phyloP scores from a whole-genome alignment of 2,797 vertebrate species.

The Enteromius fasciolatus region DNA sequence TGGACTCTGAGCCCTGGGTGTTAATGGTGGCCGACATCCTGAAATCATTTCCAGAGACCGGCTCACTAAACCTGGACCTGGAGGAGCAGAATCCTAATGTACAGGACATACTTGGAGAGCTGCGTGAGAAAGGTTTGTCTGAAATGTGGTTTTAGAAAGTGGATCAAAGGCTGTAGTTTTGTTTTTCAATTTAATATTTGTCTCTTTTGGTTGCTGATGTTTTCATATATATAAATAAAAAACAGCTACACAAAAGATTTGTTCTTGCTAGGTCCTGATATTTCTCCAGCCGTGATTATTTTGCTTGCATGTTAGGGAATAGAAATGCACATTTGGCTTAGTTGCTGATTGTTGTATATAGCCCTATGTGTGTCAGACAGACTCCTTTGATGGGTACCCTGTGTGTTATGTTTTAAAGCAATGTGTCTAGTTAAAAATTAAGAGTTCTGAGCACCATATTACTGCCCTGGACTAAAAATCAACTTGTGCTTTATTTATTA shows the following conservation, averaged over 20 bases:
- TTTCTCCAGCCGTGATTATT: background rate
- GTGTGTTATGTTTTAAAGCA: background rate
- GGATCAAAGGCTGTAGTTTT: background rate
- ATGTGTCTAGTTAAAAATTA: background rate
- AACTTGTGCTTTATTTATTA: background rate
- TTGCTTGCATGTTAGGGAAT: background rate
- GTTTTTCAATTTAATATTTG: background rate
- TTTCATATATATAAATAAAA: too few relatives aligned
- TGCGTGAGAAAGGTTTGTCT: slow-evolving; percentile 91
- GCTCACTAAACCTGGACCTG: slow-evolving; percentile 94
- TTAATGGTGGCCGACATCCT: slow-evolving; percentile 98
- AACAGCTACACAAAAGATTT: background rate
- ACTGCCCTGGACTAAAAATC: background rate
- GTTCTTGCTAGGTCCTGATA: background rate
- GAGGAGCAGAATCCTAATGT: slow-evolving; percentile 99
- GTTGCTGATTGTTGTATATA: background rate
- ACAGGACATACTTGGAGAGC: slow-evolving; percentile 95
- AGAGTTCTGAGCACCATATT: background rate
- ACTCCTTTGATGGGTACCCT: background rate
- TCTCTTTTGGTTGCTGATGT: background rate
- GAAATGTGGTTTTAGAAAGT: background rate
- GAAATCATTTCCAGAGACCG: slow-evolving; percentile 97
- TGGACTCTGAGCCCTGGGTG: slow-evolving; percentile 98
- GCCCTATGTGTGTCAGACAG: background rate
- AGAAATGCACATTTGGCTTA: background rate